Evolutionary conservation across 2,888 invertebrate species (phyloP), one percentile per base, ranked within the genome.

Genomic region (Caenorhabditis drosophilae): DNA sequence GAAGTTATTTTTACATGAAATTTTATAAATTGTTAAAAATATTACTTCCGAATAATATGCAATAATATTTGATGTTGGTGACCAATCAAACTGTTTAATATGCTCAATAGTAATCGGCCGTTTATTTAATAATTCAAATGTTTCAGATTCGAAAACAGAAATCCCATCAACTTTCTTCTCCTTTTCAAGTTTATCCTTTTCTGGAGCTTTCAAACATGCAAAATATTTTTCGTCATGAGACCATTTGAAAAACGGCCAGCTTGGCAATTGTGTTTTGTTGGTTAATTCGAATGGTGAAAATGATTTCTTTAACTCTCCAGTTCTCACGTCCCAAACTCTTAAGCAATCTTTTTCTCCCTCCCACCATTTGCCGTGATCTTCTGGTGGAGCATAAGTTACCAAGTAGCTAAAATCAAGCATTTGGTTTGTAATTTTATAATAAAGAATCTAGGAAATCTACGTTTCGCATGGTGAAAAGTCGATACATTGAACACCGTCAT

Each of bases 401-500:
- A 97, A 85, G 84, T 95, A 97, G 81, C 88, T 88, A 78, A 27
- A 83, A 77, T 12, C 31, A 46, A 12, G 20, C 11, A 9, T 31
- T 12, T 6, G 6, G 31, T 9, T 9, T 9, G 40, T 31, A 9
- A 31, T 23, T 23, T 23, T 3, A 7, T 23, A 45, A 45, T 16
- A 20, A 27, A 46, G 16, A 45, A 26, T 11, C 23, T n/a, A 16
- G 18, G 12, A 22, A 25, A 64, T 84, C 80, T 83, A 89, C 87
- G 92, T 92, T 87, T 98, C 98, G 85, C 92, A 92, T 0, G 98
- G 97, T 11, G 97, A 98, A 85, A 95, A 98, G 79, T 96, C 95
- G 62, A 97, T 92, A 80, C 92, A 92, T 80, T 94, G 91, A 0
- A 96, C 97, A 70, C 91, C 90, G 0, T 89, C 79, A 66, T 87